These are phyloP conservation scores for Caenorhabditis japonica DNA, from an alignment of 2,888 invertebrate species.

Conservation along the genomic window DNA sequence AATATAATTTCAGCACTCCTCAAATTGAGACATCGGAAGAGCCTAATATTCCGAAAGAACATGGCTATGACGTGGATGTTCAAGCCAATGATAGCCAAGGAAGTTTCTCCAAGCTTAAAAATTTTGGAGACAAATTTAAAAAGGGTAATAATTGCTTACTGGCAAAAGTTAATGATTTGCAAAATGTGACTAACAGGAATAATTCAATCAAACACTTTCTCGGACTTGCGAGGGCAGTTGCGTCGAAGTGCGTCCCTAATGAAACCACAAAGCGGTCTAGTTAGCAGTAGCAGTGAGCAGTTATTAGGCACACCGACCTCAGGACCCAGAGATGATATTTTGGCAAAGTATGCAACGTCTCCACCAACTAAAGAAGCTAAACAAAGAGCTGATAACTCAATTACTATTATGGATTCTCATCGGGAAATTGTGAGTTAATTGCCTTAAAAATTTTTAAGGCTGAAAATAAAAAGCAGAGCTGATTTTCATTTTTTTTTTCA, in stretches of 20 bases:
- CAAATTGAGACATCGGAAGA: too few species aligned
- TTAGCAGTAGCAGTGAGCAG: constrained; percentile 26
- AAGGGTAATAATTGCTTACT: constrained; percentile 12
- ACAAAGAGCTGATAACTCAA: not conserved
- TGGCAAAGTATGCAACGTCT: constrained; percentile 86
- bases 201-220: constrained; percentile 44
- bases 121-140: constrained; percentile 32
- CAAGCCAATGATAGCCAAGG: too few species aligned
- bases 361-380: not conserved
- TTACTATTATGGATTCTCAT: not conserved
- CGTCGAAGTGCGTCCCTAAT: constrained; percentile 16
- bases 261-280: not conserved
- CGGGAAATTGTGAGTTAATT: not conserved
- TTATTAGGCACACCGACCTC: constrained; percentile 68
- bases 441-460: too few species aligned
- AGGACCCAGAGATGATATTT: constrained; percentile 87
- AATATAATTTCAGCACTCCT: too few species aligned
- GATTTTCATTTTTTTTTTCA: not conserved
- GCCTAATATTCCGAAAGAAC: too few species aligned
- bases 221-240: constrained; percentile 43
- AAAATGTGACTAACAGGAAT: constrained; percentile 14
- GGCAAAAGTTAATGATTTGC: not conserved
- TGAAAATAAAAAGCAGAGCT: constrained; percentile 1
- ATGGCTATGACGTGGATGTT: too few species aligned
- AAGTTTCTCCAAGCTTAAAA: constrained; percentile 34